Evolutionary conservation across 2,797 vertebrate genomes (phyloP).

Genomic region (Protonibea diacanthus): DNA sequence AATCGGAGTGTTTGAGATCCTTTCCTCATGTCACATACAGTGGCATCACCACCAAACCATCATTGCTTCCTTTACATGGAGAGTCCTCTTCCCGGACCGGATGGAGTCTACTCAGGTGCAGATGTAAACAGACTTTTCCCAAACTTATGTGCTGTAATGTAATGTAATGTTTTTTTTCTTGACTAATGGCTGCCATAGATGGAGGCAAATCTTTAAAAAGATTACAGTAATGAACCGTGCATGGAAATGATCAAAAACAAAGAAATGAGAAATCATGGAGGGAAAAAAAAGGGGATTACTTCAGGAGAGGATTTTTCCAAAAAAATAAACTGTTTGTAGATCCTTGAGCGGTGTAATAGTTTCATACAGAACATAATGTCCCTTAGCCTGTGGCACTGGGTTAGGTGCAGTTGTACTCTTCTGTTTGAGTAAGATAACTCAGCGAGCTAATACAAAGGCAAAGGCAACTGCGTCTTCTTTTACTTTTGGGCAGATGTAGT

Average conservation of each 20-base stretch:
- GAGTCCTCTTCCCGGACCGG: not conserved
- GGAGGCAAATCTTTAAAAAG: conserved; percentile 10
- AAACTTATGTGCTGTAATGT: not conserved
- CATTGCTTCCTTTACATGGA: conserved; percentile 26
- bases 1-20: conserved; percentile 12
- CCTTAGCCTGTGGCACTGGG: conserved; percentile 15
- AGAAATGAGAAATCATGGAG: conserved; percentile 22
- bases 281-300: conserved; percentile 7
- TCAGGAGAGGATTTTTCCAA: conserved; percentile 5
- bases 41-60: not conserved
- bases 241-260: conserved; percentile 25
- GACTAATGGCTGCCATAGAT: not conserved
- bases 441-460: conserved; percentile 52
- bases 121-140: not conserved
- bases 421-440: conserved; percentile 70
- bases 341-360: conserved; percentile 44
- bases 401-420: conserved; percentile 61
- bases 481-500: conserved; percentile 53
- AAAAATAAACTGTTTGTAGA: conserved; percentile 20
- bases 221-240: conserved; percentile 12
- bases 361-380: conserved; percentile 40
- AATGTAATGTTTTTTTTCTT: not conserved
- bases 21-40: not conserved
- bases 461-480: conserved; percentile 47
- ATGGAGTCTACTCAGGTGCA: not conserved